These are phyloP conservation scores for Slavum lentiscoides DNA, from an alignment of 2,888 invertebrate species.

Conservation along the genomic window DNA sequence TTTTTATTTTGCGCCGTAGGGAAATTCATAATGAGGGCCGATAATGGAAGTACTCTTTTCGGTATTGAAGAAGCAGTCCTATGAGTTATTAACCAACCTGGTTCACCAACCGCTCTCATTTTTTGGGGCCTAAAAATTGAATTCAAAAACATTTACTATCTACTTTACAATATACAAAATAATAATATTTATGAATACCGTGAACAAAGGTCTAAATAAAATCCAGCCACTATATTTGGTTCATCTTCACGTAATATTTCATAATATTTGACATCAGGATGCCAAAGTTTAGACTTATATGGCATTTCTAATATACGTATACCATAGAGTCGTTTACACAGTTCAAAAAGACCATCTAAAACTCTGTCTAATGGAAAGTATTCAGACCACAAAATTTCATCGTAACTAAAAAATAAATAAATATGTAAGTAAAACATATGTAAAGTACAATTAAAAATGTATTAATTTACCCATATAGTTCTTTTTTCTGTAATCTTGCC, in stretches of 20 bases:
- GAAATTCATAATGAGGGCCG: constrained; percentile 84
- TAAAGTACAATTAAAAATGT: constrained; percentile 12
- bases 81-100: constrained; percentile 79
- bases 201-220: constrained; percentile 82
- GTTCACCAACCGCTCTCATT: constrained; percentile 65
- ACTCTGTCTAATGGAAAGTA: constrained; percentile 84
- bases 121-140: constrained; percentile 63
- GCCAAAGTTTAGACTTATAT: constrained; percentile 74
- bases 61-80: constrained; percentile 60
- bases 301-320: constrained; percentile 71
- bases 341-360: constrained; percentile 74
- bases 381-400: constrained; percentile 73
- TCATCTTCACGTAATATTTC: constrained; percentile 74
- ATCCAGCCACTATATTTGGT: constrained; percentile 73
- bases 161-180: not conserved
- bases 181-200: constrained; percentile 57
- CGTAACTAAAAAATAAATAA: constrained; percentile 61
- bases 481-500: constrained; percentile 74
- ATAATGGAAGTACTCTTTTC: constrained; percentile 71
- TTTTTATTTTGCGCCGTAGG: constrained; percentile 67
- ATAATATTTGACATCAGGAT: constrained; percentile 81
- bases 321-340: constrained; percentile 78
- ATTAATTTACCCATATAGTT: constrained; percentile 65
- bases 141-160: not conserved
- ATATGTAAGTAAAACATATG: constrained; percentile 28